Base-by-base conservation (phyloP, 2,888 invertebrate species). In the Alentia gelatinosa region DNA sequence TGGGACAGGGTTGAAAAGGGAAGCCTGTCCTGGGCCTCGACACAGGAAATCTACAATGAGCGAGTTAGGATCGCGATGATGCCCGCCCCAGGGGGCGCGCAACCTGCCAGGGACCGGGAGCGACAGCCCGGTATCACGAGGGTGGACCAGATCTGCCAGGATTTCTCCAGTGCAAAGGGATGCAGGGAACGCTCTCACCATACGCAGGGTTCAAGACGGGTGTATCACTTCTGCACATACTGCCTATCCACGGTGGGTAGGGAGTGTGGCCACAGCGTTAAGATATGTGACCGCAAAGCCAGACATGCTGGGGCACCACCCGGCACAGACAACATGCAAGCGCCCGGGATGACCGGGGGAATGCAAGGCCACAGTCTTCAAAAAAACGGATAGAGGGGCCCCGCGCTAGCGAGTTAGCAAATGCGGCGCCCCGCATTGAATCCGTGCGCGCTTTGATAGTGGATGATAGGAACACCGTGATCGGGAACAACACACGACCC, bases 161-260 rank as follows among this genome's bases (percentile, higher is more conserved):
- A 7, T 15, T 42, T 12, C 47, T 12, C 7, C 47, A 91, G 19
- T 92, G 92, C 74, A 93, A 90, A 26, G 92, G 89, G 94, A 15
- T 94, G 91, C 19, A 91, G 90, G 42, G 56, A 63, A 42, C 47
- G 47, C 47, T 42, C 47, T 12, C 47, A 7, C 7, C 47, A 42
- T 42, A 42, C 19, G 47, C 9, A 7, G 9, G 47, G 47, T 19
- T 12, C 9, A 7, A 47, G 15, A 12, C 9, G 47, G 9, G 9
- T 42, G 9, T 15, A 42, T 12, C 47, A 42, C 15, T 42, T 12
- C 47, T 42, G 47, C 15, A 12, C 47, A 42, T 42, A 42, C 47
- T 42, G 47, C 47, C 47, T 42, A 15, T 7, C 47, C 9, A 42
- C 47, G 15, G 47, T 42, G 9, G 47, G 15, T 15, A 42, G 15